Evolutionary conservation across 2,888 invertebrate genomes (phyloP), one percentile per base, ranked within the genome.

Genomic region (Oligia strigilis): DNA sequence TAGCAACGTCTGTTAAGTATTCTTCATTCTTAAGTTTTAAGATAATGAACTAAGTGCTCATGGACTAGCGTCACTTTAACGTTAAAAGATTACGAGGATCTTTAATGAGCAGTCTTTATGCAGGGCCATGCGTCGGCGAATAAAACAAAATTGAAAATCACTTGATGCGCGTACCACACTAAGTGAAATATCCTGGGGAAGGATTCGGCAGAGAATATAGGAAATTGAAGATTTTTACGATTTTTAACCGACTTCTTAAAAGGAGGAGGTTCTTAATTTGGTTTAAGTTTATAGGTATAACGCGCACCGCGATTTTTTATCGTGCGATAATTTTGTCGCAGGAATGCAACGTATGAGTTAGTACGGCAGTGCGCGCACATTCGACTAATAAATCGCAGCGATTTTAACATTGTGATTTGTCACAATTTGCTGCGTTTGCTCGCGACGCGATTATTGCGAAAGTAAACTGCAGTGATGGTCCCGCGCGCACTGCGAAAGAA

Each of bases 41-140:
- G 73, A 64, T 83, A 83, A 74, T 83, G 60, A 82, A 83, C 58
- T 40, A 36, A 58, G 46, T 72, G 29, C 29, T 65, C 60, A 75
- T 43, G 69, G 19, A 77, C 9, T 13, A 55, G 66, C 66, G 14
- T 67, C 52, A 72, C 29, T 74, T 71, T 19, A 58, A 64, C 46
- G 66, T 55, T 62, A 65, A 64, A 81, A 81, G 71, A 81, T 84
- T 74, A 84, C 23, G 46, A 64, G 46, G 58, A 72, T 64, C 23
- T 60, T 8, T 67, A 82, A 82, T 85, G 64, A 60, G 55, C 40
- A 14, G 64, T 23, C 46, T 65, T 67, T 77, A 83, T 83, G 81
- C 82, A 19, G 1, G 14, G 14, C 4, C 82, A 77, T 79, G 84
- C 46, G 52, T 70, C 60, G 9, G 13, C 29, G 14, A 66, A 72